Conservation (phyloP, 2,797 vertebrate species). For the Pterois miles region DNA sequence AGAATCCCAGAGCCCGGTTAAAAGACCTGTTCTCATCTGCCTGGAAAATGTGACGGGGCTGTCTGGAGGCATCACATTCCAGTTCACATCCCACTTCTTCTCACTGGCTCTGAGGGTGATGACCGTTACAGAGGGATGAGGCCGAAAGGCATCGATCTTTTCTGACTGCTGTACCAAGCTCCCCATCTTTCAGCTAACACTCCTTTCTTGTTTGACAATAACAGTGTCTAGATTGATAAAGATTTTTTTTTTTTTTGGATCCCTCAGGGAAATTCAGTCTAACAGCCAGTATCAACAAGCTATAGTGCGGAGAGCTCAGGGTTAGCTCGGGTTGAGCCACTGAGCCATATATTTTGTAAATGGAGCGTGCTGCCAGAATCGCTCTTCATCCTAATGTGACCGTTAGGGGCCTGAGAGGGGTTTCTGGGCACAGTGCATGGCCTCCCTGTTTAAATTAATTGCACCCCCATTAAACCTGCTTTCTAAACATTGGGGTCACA, state of each 20-base stretch:
- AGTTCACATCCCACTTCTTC: constrained; percentile 62
- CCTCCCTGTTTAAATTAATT: constrained; percentile 17
- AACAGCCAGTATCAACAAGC: constrained; percentile 22
- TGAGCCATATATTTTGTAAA: constrained; percentile 18
- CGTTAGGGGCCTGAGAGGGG: background rate
- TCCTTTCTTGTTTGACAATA: background rate
- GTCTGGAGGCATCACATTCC: constrained; percentile 67
- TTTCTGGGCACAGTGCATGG: background rate
- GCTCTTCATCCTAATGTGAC: constrained; percentile 35
- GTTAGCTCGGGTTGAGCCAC: constrained; percentile 9
- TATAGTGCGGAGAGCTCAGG: background rate
- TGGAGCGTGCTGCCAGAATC: constrained; percentile 8
- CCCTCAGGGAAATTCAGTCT: background rate
- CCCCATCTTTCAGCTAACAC: background rate
- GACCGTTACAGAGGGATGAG: constrained; percentile 37
- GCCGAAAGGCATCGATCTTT: background rate
- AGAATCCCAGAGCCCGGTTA: constrained; percentile 70
- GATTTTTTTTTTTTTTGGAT: background rate
- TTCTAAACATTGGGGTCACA: constrained; percentile 43
- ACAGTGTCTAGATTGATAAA: background rate
- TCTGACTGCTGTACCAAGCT: background rate
- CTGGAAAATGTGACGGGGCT: constrained; percentile 77
- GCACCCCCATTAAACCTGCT: constrained; percentile 31
- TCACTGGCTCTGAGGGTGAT: constrained; percentile 46
- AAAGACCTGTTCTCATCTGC: constrained; percentile 70